Base-by-base conservation (phyloP, 2,797 vertebrate species). In the Parambassis ranga region DNA sequence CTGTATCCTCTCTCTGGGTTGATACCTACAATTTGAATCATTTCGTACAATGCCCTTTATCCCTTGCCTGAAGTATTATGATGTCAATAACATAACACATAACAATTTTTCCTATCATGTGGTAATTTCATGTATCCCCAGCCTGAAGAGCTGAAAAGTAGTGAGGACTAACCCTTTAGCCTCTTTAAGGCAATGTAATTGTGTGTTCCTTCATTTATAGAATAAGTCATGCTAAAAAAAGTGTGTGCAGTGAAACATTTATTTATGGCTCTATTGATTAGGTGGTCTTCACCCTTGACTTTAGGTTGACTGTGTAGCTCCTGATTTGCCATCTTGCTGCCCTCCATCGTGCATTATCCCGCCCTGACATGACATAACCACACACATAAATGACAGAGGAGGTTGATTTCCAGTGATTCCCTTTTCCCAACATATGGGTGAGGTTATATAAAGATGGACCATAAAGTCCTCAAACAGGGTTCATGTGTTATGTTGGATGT, bases 81-180 rank as follows among this genome's bases (percentile, higher is more conserved):
- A 31, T 26, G n/a, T n/a, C n/a, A n/a, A n/a, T n/a, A n/a, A n/a
- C n/a, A n/a, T n/a, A n/a, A n/a, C n/a, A n/a, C n/a, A n/a, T n/a
- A n/a, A n/a, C n/a, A n/a, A n/a, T n/a, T n/a, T n/a, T n/a, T n/a
- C n/a, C n/a, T n/a, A n/a, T n/a, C n/a, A n/a, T n/a, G n/a, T n/a
- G 53, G 70, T 70, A 20, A 77, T 80, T 77, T 66, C 36, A 67
- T 47, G 41, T 61, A 57, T 67, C 50, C 32, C 47, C 56, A 33
- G 59, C 43, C 39, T 27, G 39, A 27, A 55, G 47, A 51, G 76
- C 39, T 47, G 43, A 62, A 71, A 60, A 50, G 36, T 36, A 10
- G 13, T 7, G 27, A 47, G 62, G 53, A 47, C 41, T 35, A 31
- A 46, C 66, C 22, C 9, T 3, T 42, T 16, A 28, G 10, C n/a